A percentile compares a stretch with the other conserved stretches of the same genome.
Conservation (phyloP, 2,888 invertebrate species). For the Drosophila sordidula region DNA sequence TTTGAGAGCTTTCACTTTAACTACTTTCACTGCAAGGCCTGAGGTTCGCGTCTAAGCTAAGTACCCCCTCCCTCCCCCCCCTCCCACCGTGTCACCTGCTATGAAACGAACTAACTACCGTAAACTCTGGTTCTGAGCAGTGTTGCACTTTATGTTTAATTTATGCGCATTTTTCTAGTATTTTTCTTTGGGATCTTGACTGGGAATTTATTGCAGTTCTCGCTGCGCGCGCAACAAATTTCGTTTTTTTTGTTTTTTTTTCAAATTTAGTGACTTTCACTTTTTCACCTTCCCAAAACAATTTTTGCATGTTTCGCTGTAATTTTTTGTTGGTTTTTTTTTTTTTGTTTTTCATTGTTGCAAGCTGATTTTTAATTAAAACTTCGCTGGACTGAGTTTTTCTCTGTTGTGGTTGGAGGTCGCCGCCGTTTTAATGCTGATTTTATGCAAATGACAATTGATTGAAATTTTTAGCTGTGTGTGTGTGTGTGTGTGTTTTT, state of each 20-base stretch:
- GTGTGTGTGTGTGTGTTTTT: slow-evolving; percentile 7
- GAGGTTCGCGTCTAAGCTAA: slow-evolving; percentile 33
- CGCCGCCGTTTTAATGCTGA: slow-evolving; percentile 63
- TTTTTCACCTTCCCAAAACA: slow-evolving; percentile 45
- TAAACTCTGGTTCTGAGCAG: slow-evolving; percentile 33
- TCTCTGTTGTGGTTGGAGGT: slow-evolving; percentile 18
- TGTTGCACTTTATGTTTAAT: slow-evolving; percentile 62
- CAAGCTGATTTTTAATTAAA: slow-evolving; percentile 67
- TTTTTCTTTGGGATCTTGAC: slow-evolving; percentile 35
- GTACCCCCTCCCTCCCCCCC: background rate
- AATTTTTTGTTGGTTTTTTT: slow-evolving; percentile 17
- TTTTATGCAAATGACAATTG: slow-evolving; percentile 75
- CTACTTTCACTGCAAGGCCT: slow-evolving; percentile 54
- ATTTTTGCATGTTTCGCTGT: slow-evolving; percentile 38
- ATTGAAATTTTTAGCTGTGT: slow-evolving; percentile 53
- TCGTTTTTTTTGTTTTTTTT: slow-evolving; percentile 37
- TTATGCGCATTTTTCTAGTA: slow-evolving; percentile 63
- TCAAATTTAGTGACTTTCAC: slow-evolving; percentile 69
- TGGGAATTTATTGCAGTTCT: slow-evolving; percentile 52
- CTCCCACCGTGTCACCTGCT: slow-evolving; percentile 1
- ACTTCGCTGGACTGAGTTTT: slow-evolving; percentile 33
- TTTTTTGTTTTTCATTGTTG: slow-evolving; percentile 26
- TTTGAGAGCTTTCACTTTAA: slow-evolving; percentile 62
- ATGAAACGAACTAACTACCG: slow-evolving; percentile 56
- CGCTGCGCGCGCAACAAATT: slow-evolving; percentile 35